phyloP scores from a whole-genome alignment of 2,113 vertebrate species.

The Eulemur macaco region DNA sequence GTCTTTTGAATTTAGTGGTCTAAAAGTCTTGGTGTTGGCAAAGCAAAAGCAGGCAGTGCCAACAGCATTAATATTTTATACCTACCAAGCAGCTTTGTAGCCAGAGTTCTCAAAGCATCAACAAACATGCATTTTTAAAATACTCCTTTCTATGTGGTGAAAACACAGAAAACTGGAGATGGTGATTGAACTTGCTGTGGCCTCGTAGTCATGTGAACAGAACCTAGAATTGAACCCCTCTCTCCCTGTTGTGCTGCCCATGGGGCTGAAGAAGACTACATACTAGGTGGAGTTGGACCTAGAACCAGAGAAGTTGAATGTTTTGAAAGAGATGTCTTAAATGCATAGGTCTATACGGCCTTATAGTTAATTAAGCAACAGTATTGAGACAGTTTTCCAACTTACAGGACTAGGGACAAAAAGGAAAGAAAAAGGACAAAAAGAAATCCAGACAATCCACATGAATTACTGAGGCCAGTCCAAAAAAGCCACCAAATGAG shows the following conservation, averaged over 20 bases:
- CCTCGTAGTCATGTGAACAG: not conserved
- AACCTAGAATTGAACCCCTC: not conserved
- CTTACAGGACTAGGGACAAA: not conserved
- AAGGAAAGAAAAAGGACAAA: not conserved
- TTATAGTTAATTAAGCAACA: not conserved
- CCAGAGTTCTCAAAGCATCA: constrained; percentile 17
- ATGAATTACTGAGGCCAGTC: not conserved
- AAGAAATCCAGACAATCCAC: not conserved
- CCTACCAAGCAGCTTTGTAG: not conserved
- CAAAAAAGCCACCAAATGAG: not conserved
- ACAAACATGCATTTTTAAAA: not conserved
- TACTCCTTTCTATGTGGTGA: not conserved
- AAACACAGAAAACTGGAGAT: not conserved
- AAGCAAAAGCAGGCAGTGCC: constrained; percentile 4
- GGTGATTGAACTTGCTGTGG: not conserved
- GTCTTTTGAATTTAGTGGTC: not conserved
- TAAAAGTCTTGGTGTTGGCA: constrained; percentile 23
- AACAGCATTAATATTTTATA: constrained; percentile 37
- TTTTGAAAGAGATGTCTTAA: not conserved
- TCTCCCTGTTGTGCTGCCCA: not conserved
- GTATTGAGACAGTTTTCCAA: not conserved
- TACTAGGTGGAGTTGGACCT: not conserved
- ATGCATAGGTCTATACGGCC: not conserved
- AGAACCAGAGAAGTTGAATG: not conserved
- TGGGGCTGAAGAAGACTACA: not conserved